Conservation (phyloP, 2,113 vertebrate species). For the Cavia aperea region DNA sequence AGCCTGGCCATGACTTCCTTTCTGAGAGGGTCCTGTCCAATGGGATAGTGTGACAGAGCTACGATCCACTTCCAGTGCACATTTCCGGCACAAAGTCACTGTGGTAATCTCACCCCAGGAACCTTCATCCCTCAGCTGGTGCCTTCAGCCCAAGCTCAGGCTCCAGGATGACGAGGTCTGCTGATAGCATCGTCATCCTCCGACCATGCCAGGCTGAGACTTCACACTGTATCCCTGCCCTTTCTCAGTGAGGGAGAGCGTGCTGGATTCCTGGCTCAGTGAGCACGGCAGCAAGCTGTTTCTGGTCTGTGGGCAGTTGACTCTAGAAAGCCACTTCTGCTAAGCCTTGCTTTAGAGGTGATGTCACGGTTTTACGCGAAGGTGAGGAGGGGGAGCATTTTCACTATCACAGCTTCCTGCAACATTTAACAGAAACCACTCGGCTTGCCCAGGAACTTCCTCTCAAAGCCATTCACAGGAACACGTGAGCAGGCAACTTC, state of each 20-base stretch:
- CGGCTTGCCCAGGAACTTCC: background rate
- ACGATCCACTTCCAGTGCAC: too few relatives aligned
- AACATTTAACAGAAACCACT: background rate
- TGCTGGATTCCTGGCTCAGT: background rate
- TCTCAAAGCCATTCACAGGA: background rate
- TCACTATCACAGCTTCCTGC: background rate
- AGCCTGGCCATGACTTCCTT: background rate
- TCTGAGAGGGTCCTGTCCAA: background rate
- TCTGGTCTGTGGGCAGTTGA: background rate
- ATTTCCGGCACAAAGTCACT: background rate
- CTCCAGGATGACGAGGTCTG: background rate
- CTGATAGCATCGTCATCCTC: background rate
- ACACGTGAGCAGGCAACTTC: background rate
- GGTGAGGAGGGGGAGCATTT: background rate
- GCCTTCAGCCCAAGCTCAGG: background rate
- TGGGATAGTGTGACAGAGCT: background rate
- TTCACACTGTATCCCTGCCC: background rate
- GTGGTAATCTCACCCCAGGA: background rate
- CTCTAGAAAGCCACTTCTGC: background rate
- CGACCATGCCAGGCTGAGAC: rapidly evolving
- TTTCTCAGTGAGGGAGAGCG: background rate
- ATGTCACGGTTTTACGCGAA: background rate
- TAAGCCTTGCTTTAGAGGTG: background rate
- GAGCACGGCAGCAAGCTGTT: background rate
- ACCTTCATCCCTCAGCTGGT: background rate